Base-by-base conservation (phyloP, 2,113 vertebrate genomes). In the Hoplias malabaricus region DNA sequence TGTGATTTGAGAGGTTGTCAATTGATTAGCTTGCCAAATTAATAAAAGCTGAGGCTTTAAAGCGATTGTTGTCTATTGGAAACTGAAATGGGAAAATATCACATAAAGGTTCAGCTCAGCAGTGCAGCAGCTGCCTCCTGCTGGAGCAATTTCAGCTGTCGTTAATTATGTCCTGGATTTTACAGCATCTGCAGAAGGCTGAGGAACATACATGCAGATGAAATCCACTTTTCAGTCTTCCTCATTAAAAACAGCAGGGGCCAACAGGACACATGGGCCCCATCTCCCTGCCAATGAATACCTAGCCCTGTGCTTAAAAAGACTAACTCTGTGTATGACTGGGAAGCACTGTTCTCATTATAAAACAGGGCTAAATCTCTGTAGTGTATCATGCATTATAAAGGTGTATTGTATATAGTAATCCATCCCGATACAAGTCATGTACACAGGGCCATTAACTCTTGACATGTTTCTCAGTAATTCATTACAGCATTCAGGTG, bases 401-500 rank as follows among this genome's bases (percentile, higher is more conserved):
- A 50, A n/a, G 33, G 25, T 31, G n/a, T n/a, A n/a, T n/a, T n/a
- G 3, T n/a, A 2, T n/a, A n/a, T n/a, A 5, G 16, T 48, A 9
- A 48, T 48, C n/a, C 46, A 48, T 84, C 3, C 63, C 67, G 34
- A 63, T 13, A 53, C 25, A 16, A 69, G 34, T 80, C 54, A 38
- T 27, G 12, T 9, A 16, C 48, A 27, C 61, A 3, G 31, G 69
- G 68, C 68, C 48, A 31, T 65, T 5, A 40, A 66, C 62, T 53
- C 62, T 54, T 14, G 4, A 33, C 9, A 33, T 56, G 59, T 80
- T 80, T 66, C 38, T 69, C 59, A 70, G 38, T 76, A 61, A 57
- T 53, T 67, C 50, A 19, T 38, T 69, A 38, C 10, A 61, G 8
- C 38, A 34, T 14, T 63, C 23, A 31, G 10, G 42, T 38, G 9